A percentile compares a stretch with the other conserved stretches of the same genome.
phyloP scores from a whole-genome alignment of 2,888 invertebrate species.

The Ypsolopha scabrella region DNA sequence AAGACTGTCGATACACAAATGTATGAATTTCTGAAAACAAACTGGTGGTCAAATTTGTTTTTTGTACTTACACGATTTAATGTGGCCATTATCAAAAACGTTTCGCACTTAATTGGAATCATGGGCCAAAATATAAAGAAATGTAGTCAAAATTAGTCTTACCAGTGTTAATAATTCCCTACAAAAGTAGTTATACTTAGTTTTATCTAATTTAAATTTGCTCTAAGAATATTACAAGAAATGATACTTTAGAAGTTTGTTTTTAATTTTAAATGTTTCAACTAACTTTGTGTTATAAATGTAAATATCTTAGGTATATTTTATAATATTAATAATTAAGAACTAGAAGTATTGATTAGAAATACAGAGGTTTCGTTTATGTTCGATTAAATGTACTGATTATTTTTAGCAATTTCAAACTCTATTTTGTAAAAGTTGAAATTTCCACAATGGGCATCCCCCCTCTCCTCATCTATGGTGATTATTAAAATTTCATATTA shows the following conservation, averaged over 20 bases:
- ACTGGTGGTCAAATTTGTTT: background rate
- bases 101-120: conserved; percentile 39
- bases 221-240: background rate
- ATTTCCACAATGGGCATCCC: conserved; percentile 44
- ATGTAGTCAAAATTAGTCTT: conserved; percentile 56
- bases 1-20: conserved; percentile 30
- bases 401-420: conserved; percentile 55
- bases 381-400: conserved; percentile 67
- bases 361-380: conserved; percentile 43
- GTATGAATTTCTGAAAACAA: conserved; percentile 5
- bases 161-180: conserved; percentile 28
- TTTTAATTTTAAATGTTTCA: conserved; percentile 2
- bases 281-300: conserved; percentile 2
- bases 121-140: conserved; percentile 56
- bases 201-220: background rate
- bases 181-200: conserved; percentile 10
- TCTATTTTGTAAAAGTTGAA: conserved; percentile 44
- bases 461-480: conserved; percentile 59
- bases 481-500: conserved; percentile 3
- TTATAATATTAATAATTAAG: conserved; percentile 26
- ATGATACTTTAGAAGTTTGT: conserved; percentile 1
- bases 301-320: conserved; percentile 19
- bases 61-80: background rate
- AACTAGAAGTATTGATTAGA: conserved; percentile 27
- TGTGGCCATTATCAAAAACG: conserved; percentile 10